phyloP scores from a whole-genome alignment of 1,140 invertebrate species.

The Orchestia grillus region DNA sequence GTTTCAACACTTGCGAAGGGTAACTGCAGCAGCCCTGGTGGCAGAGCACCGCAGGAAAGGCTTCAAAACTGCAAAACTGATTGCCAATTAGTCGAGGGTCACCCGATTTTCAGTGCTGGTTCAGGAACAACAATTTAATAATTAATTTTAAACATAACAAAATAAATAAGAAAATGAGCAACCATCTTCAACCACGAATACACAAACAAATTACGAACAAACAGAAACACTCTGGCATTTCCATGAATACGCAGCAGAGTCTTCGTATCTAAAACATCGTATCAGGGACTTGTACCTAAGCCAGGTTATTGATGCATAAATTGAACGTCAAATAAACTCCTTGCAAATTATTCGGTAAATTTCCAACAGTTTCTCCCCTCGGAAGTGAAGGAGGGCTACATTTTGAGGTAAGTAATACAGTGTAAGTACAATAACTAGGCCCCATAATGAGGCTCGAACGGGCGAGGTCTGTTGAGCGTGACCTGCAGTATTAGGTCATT shows the following conservation, averaged over 20 bases:
- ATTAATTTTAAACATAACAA: not conserved
- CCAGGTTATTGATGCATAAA: not conserved
- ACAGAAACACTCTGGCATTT: not conserved
- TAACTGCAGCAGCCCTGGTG: not conserved
- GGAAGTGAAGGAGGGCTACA: not conserved
- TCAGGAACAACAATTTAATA: not conserved
- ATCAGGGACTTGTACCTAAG: too few species aligned
- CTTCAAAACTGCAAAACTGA: not conserved
- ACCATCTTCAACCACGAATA: not conserved
- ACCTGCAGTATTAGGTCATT: conserved; percentile 44
- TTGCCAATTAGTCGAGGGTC: not conserved
- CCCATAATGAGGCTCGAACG: not conserved
- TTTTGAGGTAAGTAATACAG: not conserved
- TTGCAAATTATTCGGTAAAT: not conserved
- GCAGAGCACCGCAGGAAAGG: not conserved
- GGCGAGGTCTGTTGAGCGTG: not conserved
- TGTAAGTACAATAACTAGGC: not conserved
- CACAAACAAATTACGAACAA: not conserved
- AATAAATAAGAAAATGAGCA: too few species aligned
- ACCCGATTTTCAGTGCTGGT: not conserved
- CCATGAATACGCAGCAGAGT: not conserved
- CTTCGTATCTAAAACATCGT: not conserved
- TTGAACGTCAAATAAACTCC: not conserved
- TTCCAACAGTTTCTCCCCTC: not conserved
- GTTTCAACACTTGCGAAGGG: not conserved